Conservation (phyloP, 2,888 invertebrate species). For the Julus scanicus region DNA sequence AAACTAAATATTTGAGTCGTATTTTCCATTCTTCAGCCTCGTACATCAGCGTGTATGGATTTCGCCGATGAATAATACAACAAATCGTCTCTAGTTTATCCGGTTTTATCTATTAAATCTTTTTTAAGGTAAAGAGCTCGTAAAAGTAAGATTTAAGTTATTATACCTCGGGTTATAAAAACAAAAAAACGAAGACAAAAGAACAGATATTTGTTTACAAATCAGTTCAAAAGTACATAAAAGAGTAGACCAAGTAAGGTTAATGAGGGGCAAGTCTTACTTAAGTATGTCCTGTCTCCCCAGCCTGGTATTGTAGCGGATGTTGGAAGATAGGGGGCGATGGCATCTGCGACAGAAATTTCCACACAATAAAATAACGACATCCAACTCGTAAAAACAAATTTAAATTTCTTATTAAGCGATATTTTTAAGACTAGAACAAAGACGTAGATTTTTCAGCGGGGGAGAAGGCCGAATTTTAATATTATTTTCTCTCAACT, state of each 20-base stretch:
- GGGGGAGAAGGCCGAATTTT: conserved; percentile 17
- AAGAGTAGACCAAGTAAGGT: conserved; percentile 43
- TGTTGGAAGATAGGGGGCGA: conserved; percentile 19
- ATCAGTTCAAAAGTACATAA: conserved; percentile 39
- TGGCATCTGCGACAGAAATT: conserved; percentile 48
- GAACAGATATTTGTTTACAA: conserved; percentile 43
- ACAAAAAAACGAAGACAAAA: conserved; percentile 9
- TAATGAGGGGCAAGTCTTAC: conserved; percentile 15
- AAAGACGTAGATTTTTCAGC: conserved; percentile 41
- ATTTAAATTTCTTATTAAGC: conserved; percentile 51
- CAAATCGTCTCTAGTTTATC: conserved; percentile 36
- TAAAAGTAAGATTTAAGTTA: conserved; percentile 41
- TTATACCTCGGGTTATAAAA: not conserved
- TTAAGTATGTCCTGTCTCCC: conserved; percentile 3
- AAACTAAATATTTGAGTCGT: not conserved
- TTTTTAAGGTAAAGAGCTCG: conserved; percentile 45
- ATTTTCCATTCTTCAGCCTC: not conserved
- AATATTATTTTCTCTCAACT: not conserved
- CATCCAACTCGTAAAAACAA: conserved; percentile 45
- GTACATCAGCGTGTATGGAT: not conserved
- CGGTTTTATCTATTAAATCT: conserved; percentile 45
- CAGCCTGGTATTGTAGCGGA: conserved; percentile 35
- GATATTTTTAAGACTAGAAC: conserved; percentile 38
- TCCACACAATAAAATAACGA: conserved; percentile 51
- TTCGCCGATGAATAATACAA: conserved; percentile 8